These are phyloP conservation scores for Cherax destructor DNA, from an alignment of 1,140 invertebrate genomes.

Conservation along the genomic window DNA sequence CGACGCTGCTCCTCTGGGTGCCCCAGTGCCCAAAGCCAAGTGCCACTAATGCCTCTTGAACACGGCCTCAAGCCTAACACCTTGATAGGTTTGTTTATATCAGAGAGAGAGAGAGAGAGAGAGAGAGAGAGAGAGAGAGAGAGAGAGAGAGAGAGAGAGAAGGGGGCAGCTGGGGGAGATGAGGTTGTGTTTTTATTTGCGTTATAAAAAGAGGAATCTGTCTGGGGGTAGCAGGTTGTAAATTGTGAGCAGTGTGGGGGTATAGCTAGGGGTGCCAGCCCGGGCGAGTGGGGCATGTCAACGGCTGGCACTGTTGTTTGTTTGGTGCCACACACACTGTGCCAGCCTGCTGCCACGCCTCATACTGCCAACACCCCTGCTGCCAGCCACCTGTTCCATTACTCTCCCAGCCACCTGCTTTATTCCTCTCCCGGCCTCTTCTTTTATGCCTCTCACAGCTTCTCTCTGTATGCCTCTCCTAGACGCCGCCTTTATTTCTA, in stretches of 20 bases:
- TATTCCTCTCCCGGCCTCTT: background rate
- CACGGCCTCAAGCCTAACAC: background rate
- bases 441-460: background rate
- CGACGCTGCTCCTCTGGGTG: constrained; percentile 8
- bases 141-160: constrained; percentile 34
- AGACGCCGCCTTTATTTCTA: background rate
- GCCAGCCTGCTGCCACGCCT: background rate
- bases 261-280: background rate
- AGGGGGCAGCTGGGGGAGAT: no score
- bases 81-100: constrained; percentile 7
- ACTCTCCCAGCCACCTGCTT: background rate
- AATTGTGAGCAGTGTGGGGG: background rate
- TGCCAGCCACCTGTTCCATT: constrained; percentile 7
- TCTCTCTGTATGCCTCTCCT: background rate
- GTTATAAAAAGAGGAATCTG: background rate
- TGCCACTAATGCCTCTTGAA: background rate
- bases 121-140: constrained; percentile 39
- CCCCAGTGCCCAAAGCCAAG: background rate
- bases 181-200: background rate
- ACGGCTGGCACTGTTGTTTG: constrained; percentile 41
- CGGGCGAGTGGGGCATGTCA: constrained; percentile 47
- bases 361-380: background rate
- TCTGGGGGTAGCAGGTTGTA: background rate
- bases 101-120: constrained; percentile 27
- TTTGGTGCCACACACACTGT: constrained; percentile 16